phyloP scores from a whole-genome alignment of 2,797 vertebrate species.

The Anas capensis region DNA sequence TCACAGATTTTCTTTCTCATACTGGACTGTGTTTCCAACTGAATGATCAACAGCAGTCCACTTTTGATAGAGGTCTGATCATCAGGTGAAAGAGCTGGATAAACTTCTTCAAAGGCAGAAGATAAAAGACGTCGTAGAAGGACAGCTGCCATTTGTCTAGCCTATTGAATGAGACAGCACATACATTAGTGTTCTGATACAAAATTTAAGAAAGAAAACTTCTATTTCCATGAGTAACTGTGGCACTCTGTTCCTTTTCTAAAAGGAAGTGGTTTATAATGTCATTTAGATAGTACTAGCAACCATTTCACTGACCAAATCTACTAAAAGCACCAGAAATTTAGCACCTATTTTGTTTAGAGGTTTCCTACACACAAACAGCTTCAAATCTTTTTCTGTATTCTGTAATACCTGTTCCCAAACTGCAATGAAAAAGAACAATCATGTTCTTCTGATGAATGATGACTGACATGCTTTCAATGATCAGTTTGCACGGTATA shows the following conservation, averaged over 20 bases:
- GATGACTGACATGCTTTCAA: neutral
- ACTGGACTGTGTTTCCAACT: conserved; percentile 88
- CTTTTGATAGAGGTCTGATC: conserved; percentile 93
- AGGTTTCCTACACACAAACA: neutral
- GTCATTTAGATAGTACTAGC: neutral
- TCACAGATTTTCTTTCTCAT: conserved; percentile 98
- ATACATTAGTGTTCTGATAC: neutral
- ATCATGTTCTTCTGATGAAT: neutral
- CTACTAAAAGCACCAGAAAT: neutral
- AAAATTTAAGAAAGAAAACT: neutral
- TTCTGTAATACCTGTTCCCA: neutral
- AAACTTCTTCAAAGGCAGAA: conserved; percentile 96
- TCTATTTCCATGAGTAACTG: neutral
- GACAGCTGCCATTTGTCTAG: conserved; percentile 97
- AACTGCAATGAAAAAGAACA: neutral
- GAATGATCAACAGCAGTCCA: conserved; percentile 92
- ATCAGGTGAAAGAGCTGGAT: conserved; percentile 89
- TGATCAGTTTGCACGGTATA: neutral
- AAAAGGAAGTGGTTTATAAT: too few species aligned
- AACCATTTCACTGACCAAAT: neutral
- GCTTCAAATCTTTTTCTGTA: neutral
- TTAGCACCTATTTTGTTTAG: too few species aligned
- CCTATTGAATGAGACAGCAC: conserved; percentile 77
- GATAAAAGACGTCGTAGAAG: conserved; percentile 93
- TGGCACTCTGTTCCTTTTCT: neutral